Percentiles rank a stretch among this genome's conserved stretches.
phyloP scores from a whole-genome alignment of 2,797 vertebrate species.

The Hipposideros larvatus region DNA sequence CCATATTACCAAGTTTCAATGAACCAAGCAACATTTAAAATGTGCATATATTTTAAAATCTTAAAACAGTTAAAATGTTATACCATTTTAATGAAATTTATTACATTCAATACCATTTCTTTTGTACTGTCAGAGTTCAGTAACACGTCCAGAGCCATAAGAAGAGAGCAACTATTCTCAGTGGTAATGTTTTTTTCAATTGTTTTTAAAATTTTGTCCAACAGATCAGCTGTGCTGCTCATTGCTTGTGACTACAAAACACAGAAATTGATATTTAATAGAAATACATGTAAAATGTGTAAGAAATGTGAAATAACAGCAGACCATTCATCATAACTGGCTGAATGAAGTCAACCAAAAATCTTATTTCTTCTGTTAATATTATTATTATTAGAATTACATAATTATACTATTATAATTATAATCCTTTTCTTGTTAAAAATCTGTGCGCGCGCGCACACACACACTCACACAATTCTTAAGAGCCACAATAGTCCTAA shows the following conservation, averaged over 20 bases:
- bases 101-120: conserved; percentile 87
- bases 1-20: conserved; percentile 22
- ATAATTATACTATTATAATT: neutral
- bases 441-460: neutral
- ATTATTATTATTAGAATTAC: neutral
- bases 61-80: conserved; percentile 23
- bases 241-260: conserved; percentile 90
- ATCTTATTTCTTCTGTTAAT: conserved; percentile 15
- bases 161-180: conserved; percentile 94
- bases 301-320: conserved; percentile 23
- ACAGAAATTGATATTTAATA: conserved; percentile 78
- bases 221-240: conserved; percentile 92
- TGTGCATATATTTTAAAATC: conserved; percentile 7
- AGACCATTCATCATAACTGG: conserved; percentile 19
- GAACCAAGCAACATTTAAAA: conserved; percentile 43
- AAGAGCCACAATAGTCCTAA: neutral
- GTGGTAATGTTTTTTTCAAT: conserved; percentile 92
- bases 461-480: neutral
- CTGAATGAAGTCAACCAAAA: conserved; percentile 7
- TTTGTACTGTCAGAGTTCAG: conserved; percentile 84
- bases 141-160: conserved; percentile 91
- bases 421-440: conserved; percentile 34
- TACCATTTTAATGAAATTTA: conserved; percentile 20
- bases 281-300: conserved; percentile 47
- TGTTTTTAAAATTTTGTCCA: conserved; percentile 94